These are phyloP conservation scores for Sanderia malayensis DNA, from an alignment of 30 jellyfish, hydroid and myxozoan genomes.

Conservation along the genomic window DNA sequence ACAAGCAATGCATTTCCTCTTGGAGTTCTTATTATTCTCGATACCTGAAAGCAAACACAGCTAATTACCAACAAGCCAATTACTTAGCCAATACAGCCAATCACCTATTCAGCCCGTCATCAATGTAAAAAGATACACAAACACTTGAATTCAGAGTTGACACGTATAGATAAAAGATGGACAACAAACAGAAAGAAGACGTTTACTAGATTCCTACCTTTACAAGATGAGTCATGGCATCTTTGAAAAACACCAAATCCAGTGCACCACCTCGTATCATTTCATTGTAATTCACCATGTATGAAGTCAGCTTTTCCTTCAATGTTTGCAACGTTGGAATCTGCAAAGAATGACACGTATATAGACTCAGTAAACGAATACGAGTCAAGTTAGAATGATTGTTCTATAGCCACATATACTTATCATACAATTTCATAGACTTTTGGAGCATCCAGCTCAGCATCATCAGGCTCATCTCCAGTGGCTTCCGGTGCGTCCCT, in stretches of 20 bases:
- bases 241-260: slow-evolving; percentile 93
- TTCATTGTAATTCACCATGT: slow-evolving; percentile 80
- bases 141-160: no score
- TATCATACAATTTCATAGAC: slow-evolving; percentile 86
- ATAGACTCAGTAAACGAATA: no score
- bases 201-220: no score
- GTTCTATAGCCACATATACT: no score
- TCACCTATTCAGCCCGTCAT: no score
- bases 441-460: slow-evolving; percentile 92
- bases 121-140: no score
- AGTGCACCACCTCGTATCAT: slow-evolving; percentile 85
- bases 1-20: slow-evolving; percentile 98
- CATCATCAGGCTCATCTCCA: slow-evolving; percentile 97
- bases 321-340: slow-evolving; percentile 62
- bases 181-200: no score
- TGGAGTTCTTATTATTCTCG: slow-evolving; percentile 89
- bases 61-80: no score
- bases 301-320: slow-evolving; percentile 43
- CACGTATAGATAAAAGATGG: no score
- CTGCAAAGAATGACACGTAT: no score
- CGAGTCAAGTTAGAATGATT: no score
- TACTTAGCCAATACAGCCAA: no score
- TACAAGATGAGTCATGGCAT: slow-evolving; percentile 93
- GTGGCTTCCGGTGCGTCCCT: slow-evolving; percentile 97
- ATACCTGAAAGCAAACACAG: slow-evolving; percentile 49